Evolutionary conservation across 2,888 invertebrate genomes (phyloP), one percentile per base, ranked within the genome.

Genomic region (Lepidonotus clava): DNA sequence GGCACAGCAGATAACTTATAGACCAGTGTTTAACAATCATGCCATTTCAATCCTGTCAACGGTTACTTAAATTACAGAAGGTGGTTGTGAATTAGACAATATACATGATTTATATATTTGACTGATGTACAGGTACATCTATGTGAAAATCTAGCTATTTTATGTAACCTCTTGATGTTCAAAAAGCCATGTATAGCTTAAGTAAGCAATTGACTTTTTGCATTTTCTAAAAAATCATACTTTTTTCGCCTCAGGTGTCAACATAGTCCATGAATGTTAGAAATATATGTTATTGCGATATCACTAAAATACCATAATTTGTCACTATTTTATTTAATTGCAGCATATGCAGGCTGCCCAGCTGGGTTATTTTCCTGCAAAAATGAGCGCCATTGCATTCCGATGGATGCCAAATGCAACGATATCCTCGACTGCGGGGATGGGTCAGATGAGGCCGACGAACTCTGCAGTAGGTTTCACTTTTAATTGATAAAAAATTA

Each of bases 371-470:
- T 53, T 36, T 6, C 53, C 0, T 84, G 84, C 18, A 36, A n/a
- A 8, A 34, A 84, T 36, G 84, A 76, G 1, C 76, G 84, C 1
- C 84, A 84, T 24, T 84, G 84, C 24, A 53, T 84, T 0, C 40
- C 56, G 2, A 0, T 0, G 40, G 11, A 28, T 11, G 56, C 18
- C 5, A 51, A 56, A 4, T 84, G 84, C 18, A 56, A 84, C 34
- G 84, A 56, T 0, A 84, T 46, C 21, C 18, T 28, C 32, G 92
- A 92, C 83, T 92, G 92, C 85, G 38, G 86, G 4, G 90, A 93
- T 85, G 87, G 96, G 96, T 94, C 96, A 95, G 97, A 97, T 94
- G 97, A 97, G 95, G 93, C 94, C 67, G 88, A 90, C 6, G 51
- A 67, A 8, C 28, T 71, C 6, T 87, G 87, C 67, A 28, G 87